Evolutionary conservation across 2,888 invertebrate species (phyloP).

Genomic region (Sericinus montela): DNA sequence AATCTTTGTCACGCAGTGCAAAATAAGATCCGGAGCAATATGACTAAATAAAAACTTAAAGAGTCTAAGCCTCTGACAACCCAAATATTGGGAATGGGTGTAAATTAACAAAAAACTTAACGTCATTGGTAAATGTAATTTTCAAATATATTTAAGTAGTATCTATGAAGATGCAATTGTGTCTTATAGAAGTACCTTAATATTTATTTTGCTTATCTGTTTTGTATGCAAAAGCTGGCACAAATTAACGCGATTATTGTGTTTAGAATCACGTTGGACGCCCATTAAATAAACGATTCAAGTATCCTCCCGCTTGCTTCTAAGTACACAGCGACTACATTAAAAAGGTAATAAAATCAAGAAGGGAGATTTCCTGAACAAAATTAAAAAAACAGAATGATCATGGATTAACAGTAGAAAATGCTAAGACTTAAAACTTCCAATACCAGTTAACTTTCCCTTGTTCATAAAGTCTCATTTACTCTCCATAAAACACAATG

Average conservation of each 20-base stretch:
- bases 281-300: conserved; percentile 66
- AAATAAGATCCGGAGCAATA: no score
- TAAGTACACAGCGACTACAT: conserved; percentile 12
- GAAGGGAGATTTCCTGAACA: conserved; percentile 13
- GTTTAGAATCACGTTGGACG: conserved; percentile 46
- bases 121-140: no score
- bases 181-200: no score
- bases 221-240: conserved; percentile 56
- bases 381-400: conserved; percentile 14
- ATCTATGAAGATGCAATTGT: no score
- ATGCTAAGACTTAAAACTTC: conserved; percentile 11
- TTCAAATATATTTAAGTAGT: no score
- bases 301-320: conserved; percentile 41
- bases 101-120: no score
- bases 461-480: no score
- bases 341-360: conserved; percentile 20
- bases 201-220: conserved; percentile 21
- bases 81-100: no score
- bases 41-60: no score
- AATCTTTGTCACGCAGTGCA: no score
- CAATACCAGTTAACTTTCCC: conserved; percentile 3
- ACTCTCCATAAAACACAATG: no score
- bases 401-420: conserved; percentile 5
- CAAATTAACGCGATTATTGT: conserved; percentile 67
- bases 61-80: no score